Percentiles rank a stretch among this genome's conserved stretches.
Evolutionary conservation across 2,113 vertebrate species (phyloP).

Genomic region (Myotis davidii): DNA sequence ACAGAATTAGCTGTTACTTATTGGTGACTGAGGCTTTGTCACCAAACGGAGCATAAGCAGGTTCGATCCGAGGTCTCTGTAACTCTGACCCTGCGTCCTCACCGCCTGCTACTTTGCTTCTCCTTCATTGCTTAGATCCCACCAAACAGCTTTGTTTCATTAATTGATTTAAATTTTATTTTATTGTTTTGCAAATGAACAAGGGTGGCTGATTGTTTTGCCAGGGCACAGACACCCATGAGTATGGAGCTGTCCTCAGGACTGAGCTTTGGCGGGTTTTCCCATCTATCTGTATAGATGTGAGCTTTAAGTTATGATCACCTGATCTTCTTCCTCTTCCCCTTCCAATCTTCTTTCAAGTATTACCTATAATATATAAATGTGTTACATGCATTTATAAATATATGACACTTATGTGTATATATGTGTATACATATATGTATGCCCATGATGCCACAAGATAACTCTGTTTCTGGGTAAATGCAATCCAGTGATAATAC

Average conservation of each 20-base stretch:
- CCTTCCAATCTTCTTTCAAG: background rate
- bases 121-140: background rate
- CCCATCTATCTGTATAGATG: background rate
- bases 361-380: background rate
- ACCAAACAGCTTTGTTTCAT: background rate
- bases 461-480: background rate
- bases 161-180: background rate
- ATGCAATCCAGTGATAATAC: background rate
- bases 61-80: background rate
- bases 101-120: background rate
- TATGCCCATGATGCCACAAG: background rate
- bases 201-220: background rate
- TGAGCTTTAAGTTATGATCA: background rate
- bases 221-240: background rate
- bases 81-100: background rate
- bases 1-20: background rate
- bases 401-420: background rate
- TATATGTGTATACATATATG: background rate
- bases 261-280: background rate
- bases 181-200: background rate
- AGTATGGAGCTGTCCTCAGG: background rate
- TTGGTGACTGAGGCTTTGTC: background rate
- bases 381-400: background rate
- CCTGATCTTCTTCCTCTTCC: background rate
- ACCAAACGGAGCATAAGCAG: background rate